Evolutionary conservation across 2,888 invertebrate species (phyloP), one percentile per base, ranked within the genome.

Genomic region (Mantis religiosa): DNA sequence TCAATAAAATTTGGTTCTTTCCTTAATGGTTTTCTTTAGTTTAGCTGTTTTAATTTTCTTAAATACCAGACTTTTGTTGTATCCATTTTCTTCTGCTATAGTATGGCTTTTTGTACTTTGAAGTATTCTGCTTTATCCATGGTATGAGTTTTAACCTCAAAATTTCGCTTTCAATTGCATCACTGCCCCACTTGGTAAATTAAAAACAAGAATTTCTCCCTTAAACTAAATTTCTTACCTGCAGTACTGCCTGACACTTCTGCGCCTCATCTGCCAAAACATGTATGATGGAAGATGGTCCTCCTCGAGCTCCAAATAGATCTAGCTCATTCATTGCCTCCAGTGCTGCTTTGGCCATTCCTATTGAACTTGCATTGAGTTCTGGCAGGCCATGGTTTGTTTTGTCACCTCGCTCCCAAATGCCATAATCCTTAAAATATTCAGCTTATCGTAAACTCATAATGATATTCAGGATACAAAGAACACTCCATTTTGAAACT

Each of bases 401-500:
- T 94, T 99, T 99, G 93, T 99, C 99, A 82, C 99, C 99, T 92
- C 99, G 95, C 93, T 99, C 99, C 99, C 99, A 99, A 90, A 99
- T 97, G 81, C 99, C 99, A 94, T 99, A 99, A 93, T 99, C 99
- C 94, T 95, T 89, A 28, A 92, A 86, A 2, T 54, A 12, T 41
- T 41, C 34, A 34, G 34, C 8, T 34, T 34, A 34, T 7, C 8
- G 34, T 34, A 1, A 7, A 34, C 34, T 7, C 34, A 34, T 30
- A 30, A 30, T 30, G 34, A 8, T 34, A 7, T 34, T 34, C 34
- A 34, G 8, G 1, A 34, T 34, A 34, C 6, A 7, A 4, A 34
- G 34, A 34, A 34, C 8, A 7, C 8, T 34, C 34, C 8, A 34
- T 34, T 34, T 1, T 34, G 34, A 34, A 34, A 34, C 3, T 30